A percentile compares a stretch with the other conserved stretches of the same genome.
These are phyloP conservation scores for Acronicta leporina DNA, from an alignment of 2,888 invertebrate species.

Conservation along the genomic window DNA sequence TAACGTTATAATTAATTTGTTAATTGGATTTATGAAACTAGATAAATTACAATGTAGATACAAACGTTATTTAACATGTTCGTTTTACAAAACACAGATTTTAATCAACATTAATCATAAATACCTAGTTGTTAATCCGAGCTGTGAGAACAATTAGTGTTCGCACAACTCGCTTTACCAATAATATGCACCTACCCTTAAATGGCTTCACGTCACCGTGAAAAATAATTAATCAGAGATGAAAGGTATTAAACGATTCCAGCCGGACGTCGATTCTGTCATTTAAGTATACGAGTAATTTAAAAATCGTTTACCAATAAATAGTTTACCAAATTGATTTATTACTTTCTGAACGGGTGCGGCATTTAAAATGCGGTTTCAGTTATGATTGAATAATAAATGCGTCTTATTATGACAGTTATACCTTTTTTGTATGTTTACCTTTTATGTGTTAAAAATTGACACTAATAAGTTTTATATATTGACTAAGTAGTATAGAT, in stretches of 20 bases:
- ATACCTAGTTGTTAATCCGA: constrained; percentile 1
- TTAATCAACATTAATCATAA: background rate
- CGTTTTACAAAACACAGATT: background rate
- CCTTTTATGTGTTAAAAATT: no score
- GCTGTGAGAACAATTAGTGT: constrained; percentile 2
- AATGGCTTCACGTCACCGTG: constrained; percentile 46
- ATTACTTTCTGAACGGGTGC: constrained; percentile 16
- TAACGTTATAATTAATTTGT: no score
- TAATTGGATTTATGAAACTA: no score
- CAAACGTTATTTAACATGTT: background rate
- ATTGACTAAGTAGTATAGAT: no score
- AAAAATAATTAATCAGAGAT: constrained; percentile 63
- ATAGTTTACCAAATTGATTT: constrained; percentile 46
- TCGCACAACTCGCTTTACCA: constrained; percentile 1
- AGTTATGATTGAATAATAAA: constrained; percentile 27
- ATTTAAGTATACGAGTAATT: constrained; percentile 49
- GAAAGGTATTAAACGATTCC: constrained; percentile 59
- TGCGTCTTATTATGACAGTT: constrained; percentile 24
- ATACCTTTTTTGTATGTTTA: background rate
- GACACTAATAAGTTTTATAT: no score
- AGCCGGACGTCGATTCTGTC: constrained; percentile 44
- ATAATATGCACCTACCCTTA: constrained; percentile 36
- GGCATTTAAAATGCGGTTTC: constrained; percentile 28
- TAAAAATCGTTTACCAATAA: constrained; percentile 47
- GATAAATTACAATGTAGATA: no score